Conservation (phyloP, 2,797 vertebrate species). For the Crocodylus rhombifer region DNA sequence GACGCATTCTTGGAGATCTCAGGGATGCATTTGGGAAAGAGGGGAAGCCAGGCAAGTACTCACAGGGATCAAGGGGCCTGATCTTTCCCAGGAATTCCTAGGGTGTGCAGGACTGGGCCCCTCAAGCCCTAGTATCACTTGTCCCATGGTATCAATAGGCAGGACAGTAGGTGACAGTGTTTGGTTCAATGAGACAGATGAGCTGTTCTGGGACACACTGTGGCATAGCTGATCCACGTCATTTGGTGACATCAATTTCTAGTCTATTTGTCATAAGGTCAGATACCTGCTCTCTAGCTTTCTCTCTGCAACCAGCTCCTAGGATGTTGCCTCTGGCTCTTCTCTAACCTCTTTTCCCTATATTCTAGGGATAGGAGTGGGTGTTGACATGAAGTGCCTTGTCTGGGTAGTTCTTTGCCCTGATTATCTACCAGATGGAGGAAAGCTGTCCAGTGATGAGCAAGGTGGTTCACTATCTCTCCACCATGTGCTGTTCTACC, state of each 20-base stretch:
- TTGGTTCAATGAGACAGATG: too few species aligned
- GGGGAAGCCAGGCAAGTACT: too few species aligned
- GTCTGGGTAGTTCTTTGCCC: background rate
- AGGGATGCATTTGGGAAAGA: too few species aligned
- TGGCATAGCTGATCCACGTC: too few species aligned
- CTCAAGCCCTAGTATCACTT: too few species aligned
- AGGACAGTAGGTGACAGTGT: too few species aligned
- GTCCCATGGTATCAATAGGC: too few species aligned
- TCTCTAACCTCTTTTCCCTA: background rate
- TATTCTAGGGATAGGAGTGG: background rate
- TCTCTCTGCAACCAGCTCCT: accelerated
- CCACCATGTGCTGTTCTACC: accelerated
- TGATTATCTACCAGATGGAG: background rate
- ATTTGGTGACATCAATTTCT: background rate
- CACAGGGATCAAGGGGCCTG: too few species aligned
- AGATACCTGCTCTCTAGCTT: background rate
- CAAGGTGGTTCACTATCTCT: background rate
- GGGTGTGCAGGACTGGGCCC: too few species aligned
- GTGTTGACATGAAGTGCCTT: background rate
- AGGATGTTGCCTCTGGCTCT: background rate
- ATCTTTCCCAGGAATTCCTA: too few species aligned
- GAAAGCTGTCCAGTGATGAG: background rate
- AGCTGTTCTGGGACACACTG: too few species aligned
- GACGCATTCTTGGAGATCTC: too few species aligned
- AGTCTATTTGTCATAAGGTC: background rate